A percentile compares a stretch with the other conserved stretches of the same genome.
phyloP scores from a whole-genome alignment of 2,888 invertebrate genomes.

The Priocnemis perturbator region DNA sequence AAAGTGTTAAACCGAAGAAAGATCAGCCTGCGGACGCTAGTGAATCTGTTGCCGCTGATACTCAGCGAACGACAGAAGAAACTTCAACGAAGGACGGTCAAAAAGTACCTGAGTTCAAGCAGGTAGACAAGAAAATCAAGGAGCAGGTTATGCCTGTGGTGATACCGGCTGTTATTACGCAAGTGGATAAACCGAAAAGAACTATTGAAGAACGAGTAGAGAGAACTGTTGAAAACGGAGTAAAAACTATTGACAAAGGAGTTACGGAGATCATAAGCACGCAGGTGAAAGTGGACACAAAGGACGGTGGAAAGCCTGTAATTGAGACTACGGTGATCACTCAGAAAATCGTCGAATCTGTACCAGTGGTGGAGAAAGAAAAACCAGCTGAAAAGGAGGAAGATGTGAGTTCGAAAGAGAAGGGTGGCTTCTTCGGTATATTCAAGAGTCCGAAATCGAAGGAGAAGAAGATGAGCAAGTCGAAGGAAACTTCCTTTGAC shows the following conservation, averaged over 20 bases:
- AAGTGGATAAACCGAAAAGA: conserved; percentile 50
- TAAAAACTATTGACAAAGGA: conserved; percentile 40
- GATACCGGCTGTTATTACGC: conserved; percentile 74
- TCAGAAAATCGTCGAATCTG: conserved; percentile 20
- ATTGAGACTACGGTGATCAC: neutral
- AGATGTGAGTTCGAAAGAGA: conserved; percentile 51
- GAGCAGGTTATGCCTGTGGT: conserved; percentile 57
- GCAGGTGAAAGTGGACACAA: neutral
- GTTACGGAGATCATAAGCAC: conserved; percentile 75
- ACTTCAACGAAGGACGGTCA: conserved; percentile 44
- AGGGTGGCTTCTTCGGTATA: conserved; percentile 65
- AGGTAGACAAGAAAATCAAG: conserved; percentile 36
- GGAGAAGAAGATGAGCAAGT: conserved; percentile 61
- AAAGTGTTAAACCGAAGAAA: conserved; percentile 58
- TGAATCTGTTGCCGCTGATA: conserved; percentile 31
- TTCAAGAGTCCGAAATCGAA: conserved; percentile 68
- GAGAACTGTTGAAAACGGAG: conserved; percentile 47
- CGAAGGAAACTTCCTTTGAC: conserved; percentile 55
- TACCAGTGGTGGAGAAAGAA: conserved; percentile 70
- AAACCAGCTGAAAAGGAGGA: conserved; percentile 34
- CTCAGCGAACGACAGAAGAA: conserved; percentile 38
- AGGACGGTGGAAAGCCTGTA: no score
- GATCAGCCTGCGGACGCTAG: conserved; percentile 47
- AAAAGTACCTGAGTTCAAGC: conserved; percentile 32
- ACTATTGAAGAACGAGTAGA: conserved; percentile 45